Evolutionary conservation across 1,140 invertebrate genomes (phyloP), one percentile per base, ranked within the genome.

Genomic region (Caenorhabditis brenneri): DNA sequence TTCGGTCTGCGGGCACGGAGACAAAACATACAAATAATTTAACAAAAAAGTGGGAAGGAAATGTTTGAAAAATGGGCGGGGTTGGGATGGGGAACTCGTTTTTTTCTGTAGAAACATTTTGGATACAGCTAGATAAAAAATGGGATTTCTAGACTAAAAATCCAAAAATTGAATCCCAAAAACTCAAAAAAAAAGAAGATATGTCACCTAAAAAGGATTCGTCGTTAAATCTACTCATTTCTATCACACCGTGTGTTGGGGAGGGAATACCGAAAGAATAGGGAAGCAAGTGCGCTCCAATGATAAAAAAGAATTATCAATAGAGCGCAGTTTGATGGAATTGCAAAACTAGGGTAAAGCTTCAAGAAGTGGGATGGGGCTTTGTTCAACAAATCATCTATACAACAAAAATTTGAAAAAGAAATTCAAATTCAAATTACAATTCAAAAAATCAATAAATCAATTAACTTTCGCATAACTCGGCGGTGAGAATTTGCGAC

Each of bases 401-500:
- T 15, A 65, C 7, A 60, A 15, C 29, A 51, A 12, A 5, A 15
- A 12, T n/a, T n/a, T n/a, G n/a, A n/a, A n/a, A n/a, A n/a, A n/a
- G 9, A n/a, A n/a, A n/a, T n/a, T n/a, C n/a, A 81, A 9, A 31
- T 27, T 51, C 16, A 51, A 29, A 65, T 2, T 36, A 15, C 29
- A 51, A 12, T n/a, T n/a, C n/a, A 5, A 15, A 12, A 42, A 42
- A 46, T 33, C 29, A 81, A 29, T 91, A 42, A 42, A 46, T 33
- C 29, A 81, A 29, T 91, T 94, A 84, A 96, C 92, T 92, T 97
- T 97, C 31, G 95, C 94, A 91, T 96, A 96, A 89, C 94, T 95
- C 15, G 96, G 95, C n/a, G 96, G 96, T n/a, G 96, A 96, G 89
- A 97, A 97, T 90, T 96, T 97, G 87, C 96, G 94, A 86, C 96